Evolutionary conservation across 2,113 vertebrate genomes (phyloP).

Genomic region (Australoheros scitulus): DNA sequence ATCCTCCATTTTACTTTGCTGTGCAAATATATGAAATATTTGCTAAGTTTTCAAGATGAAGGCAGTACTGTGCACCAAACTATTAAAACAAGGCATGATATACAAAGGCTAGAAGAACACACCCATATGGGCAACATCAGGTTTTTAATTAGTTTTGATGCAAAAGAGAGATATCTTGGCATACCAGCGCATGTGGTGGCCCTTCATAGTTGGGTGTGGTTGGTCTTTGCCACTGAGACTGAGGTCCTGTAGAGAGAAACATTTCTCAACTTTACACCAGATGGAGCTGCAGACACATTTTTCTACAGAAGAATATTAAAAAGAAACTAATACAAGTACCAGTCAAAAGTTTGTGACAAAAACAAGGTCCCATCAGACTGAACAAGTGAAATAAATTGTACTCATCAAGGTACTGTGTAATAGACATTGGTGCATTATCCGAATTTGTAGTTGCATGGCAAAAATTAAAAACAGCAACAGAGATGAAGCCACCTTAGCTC

Average conservation of each 20-base stretch:
- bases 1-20: constrained; percentile 98
- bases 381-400: constrained; percentile 26
- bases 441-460: constrained; percentile 7
- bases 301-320: constrained; percentile 7
- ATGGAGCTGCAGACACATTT: constrained; percentile 65
- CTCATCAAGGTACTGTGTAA: constrained; percentile 1
- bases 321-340: too few relatives aligned
- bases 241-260: constrained; percentile 78
- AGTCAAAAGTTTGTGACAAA: background rate
- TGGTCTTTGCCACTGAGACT: constrained; percentile 92
- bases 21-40: background rate
- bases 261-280: constrained; percentile 64
- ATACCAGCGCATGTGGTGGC: constrained; percentile 91
- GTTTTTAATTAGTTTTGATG: constrained; percentile 6
- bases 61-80: background rate
- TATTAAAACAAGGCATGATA: background rate
- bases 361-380: constrained; percentile 44
- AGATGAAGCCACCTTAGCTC: constrained; percentile 24
- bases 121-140: background rate
- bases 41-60: background rate
- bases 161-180: constrained; percentile 38
- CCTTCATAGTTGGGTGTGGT: constrained; percentile 93
- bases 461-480: background rate
- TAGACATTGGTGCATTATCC: constrained; percentile 11
- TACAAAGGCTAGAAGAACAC: background rate